These are phyloP conservation scores for Melieria picta DNA, from an alignment of 2,888 invertebrate genomes.

Conservation along the genomic window DNA sequence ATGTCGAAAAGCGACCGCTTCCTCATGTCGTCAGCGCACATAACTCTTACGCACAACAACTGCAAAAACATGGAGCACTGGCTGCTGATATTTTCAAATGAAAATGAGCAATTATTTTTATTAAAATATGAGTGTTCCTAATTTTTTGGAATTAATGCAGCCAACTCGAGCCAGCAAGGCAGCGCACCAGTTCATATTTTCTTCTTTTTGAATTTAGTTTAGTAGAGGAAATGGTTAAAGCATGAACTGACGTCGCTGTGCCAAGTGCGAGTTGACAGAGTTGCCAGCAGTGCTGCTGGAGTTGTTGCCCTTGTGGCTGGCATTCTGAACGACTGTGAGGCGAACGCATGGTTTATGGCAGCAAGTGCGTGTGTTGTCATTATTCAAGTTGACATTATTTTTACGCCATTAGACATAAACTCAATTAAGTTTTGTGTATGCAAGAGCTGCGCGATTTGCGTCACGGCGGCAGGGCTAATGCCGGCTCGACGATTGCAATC, in stretches of 20 bases:
- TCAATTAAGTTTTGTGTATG: conserved; percentile 12
- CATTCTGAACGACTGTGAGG: background rate
- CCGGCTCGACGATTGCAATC: too few species aligned
- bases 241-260: conserved; percentile 2
- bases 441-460: too few species aligned
- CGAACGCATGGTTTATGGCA: conserved; percentile 24
- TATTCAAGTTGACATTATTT: conserved; percentile 29
- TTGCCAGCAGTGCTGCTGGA: background rate
- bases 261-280: conserved; percentile 13
- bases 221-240: conserved; percentile 11
- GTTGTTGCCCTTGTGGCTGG: background rate
- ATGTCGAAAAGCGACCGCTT: too few species aligned
- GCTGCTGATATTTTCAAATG: conserved; percentile 18
- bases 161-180: background rate
- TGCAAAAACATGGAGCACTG: conserved; percentile 4
- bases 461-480: too few species aligned
- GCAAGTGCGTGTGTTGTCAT: conserved; percentile 29
- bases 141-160: conserved; percentile 9
- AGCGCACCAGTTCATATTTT: background rate
- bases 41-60: conserved; percentile 6
- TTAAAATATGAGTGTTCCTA: conserved; percentile 25
- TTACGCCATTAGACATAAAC: conserved; percentile 33
- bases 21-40: too few species aligned
- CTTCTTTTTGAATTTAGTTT: background rate
- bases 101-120: conserved; percentile 22